Evolutionary conservation across 2,888 invertebrate species (phyloP), one percentile per base, ranked within the genome.

Genomic region (Lasioglossum leucozonium): DNA sequence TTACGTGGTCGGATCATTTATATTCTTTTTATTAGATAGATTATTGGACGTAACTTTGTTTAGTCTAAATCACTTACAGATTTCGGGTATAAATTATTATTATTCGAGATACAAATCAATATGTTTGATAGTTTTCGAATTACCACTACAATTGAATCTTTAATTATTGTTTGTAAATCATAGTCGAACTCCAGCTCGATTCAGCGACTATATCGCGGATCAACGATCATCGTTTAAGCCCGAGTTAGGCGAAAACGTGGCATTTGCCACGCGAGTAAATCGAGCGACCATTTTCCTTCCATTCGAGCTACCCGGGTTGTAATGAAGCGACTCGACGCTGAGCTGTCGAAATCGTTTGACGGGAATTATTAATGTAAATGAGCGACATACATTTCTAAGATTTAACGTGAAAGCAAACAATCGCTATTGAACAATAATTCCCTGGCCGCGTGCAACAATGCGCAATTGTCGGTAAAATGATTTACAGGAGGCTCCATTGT

Each of bases 161-260:
- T 8, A 51, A 8, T 51, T 22, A 22, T 51, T 18, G 8, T 22
- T 22, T 8, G 51, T 22, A 51, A 51, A 51, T 22, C 8, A 2
- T 51, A 22, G 22, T 51, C 2, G 18, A 51, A 22, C 22, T 51
- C 5, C 6, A 51, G 22, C 6, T 6, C 22, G 1, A 51, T 51
- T 42, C 11, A 42, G 42, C 42, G 42, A 42, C 42, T 42, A 40
- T 34, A 34, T 51, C 4, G 5, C 22, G 1, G 74, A 69, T 69
- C 67, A 42, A 79, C 74, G 40, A 79, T 34, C 34, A 42, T 40
- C 74, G 55, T 51, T 74, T 47, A 67, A 74, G 51, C 74, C 22
- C 4, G 40, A 26, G 10, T 42, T 51, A 26, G 40, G 42, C 37
- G 51, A 69, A 69, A 74, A 26, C 30, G 11, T 6, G 42, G 13